phyloP scores from a whole-genome alignment of 2,113 vertebrate species.

The Psittacus erithacus region DNA sequence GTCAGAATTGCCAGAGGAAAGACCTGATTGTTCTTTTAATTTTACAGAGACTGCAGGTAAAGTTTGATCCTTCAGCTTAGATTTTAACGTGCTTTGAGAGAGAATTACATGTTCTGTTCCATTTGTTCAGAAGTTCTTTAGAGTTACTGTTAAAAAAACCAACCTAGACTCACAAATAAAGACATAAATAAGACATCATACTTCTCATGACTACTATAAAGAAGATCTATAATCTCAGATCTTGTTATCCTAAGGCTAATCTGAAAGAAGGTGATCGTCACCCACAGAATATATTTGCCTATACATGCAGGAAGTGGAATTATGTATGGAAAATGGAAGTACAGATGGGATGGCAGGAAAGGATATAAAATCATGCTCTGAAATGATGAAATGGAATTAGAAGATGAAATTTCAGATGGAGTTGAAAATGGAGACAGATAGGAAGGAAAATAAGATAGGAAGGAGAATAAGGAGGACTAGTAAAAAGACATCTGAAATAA shows the following conservation, averaged over 20 bases:
- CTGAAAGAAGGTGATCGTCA: not conserved
- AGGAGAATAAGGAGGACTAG: not conserved
- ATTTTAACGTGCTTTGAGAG: not conserved
- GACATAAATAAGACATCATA: not conserved
- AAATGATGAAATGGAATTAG: not conserved
- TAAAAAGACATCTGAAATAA: not conserved
- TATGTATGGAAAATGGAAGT: not conserved
- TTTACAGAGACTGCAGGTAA: not conserved
- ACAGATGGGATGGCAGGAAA: not conserved
- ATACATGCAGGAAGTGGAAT: not conserved
- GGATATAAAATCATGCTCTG: not conserved
- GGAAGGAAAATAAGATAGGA: not conserved
- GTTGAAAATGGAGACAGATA: not conserved
- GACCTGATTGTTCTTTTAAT: constrained; percentile 15
- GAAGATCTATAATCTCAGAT: not conserved
- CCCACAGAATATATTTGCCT: not conserved
- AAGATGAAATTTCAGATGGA: not conserved
- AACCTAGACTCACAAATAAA: not conserved
- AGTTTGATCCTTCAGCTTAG: not conserved
- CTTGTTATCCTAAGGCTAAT: not conserved
- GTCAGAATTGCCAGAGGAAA: not conserved
- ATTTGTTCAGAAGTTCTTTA: not conserved
- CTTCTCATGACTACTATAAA: not conserved
- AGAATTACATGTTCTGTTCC: not conserved
- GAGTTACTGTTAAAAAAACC: not conserved